Evolutionary conservation across 1,140 invertebrate species (phyloP).

Genomic region (Pararge aegeria): DNA sequence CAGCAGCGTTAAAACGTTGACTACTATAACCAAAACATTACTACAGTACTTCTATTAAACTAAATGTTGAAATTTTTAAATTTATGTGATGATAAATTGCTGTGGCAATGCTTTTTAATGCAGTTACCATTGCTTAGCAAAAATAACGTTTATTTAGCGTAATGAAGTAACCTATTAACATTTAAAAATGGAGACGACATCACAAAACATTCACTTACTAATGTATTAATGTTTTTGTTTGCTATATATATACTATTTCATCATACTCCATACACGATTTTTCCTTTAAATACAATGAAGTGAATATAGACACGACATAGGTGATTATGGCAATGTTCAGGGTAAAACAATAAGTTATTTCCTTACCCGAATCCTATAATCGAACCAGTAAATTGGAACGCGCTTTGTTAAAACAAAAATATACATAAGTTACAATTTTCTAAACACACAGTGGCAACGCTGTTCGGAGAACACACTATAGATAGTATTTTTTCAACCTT

Average conservation of each 20-base stretch:
- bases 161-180: not conserved
- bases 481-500: too few relatives aligned
- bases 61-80: too few relatives aligned
- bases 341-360: not conserved
- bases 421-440: not conserved
- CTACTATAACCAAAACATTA: too few relatives aligned
- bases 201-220: not conserved
- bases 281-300: not conserved
- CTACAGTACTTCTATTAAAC: too few relatives aligned
- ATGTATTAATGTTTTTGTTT: not conserved
- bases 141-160: not conserved
- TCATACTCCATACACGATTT: not conserved
- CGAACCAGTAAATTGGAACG: constrained; percentile 57
- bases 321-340: not conserved
- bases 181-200: not conserved
- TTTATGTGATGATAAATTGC: too few relatives aligned
- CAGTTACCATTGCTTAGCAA: not conserved
- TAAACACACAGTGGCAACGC: not conserved
- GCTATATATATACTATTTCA: not conserved
- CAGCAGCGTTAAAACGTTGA: too few relatives aligned
- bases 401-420: constrained; percentile 49
- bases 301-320: not conserved
- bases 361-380: constrained; percentile 68
- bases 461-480: too few relatives aligned
- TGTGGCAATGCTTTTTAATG: not conserved